Evolutionary conservation across 2,888 invertebrate species (phyloP), one percentile per base, ranked within the genome.

Genomic region (Noctua pronuba): DNA sequence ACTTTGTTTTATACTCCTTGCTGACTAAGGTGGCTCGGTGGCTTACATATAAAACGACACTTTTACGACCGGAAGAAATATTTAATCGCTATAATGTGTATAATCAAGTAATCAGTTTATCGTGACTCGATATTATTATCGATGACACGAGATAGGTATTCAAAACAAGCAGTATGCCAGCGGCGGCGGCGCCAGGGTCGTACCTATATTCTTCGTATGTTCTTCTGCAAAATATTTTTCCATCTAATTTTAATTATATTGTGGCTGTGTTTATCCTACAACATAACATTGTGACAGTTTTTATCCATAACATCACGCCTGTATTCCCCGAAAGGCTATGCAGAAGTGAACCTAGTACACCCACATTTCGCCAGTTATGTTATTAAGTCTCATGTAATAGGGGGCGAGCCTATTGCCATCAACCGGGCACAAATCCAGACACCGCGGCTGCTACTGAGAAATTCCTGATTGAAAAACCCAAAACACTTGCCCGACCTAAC

Each of bases 11-110:
- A 75, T 72, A 79, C 69, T 75, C 52, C 76, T 86, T 66, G 66
- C 41, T 80, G 62, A 79, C 41, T 80, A 52, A 75, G 77, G 65
- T 68, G 31, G 10, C 55, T 74, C 24, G 38, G 24, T 75, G 60
- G 70, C 52, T 70, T 68, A 64, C 35, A 75, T 70, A 52, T 69
- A 55, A 71, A 13, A 31, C 77, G 46, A 76, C 65, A 58, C 73
- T 71, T 70, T 67, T 78, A 79, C 73, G 64, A 72, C 84, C 79
- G 87, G 84, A 83, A 84, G 73, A 72, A 86, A 74, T 62, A 74
- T 60, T 52, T 72, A 83, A 52, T 76, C 74, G 46, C 28, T 55
- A 38, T 80, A 46, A 81, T 82, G 52, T 73, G 44, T 73, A 68
- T 71, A 75, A 67, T 73, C 52, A 46, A 73, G 46, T 86, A 68